A percentile compares a stretch with the other conserved stretches of the same genome.
phyloP scores from a whole-genome alignment of 1,140 invertebrate genomes.

The Bombus sibiricus region DNA sequence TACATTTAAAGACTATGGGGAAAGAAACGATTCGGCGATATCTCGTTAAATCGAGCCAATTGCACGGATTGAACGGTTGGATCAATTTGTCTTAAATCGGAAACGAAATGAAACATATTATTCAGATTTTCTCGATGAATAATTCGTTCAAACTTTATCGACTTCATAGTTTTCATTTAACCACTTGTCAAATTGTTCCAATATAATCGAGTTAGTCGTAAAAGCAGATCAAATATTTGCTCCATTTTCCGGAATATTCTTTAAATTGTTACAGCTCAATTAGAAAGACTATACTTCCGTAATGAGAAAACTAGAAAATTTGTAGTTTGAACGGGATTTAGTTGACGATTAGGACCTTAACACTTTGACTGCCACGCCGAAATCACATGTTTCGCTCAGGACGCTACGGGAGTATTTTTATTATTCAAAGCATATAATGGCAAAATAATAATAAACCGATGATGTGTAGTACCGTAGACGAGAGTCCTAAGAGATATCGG shows the following conservation, averaged over 20 bases:
- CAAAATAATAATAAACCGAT: no score
- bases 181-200: background rate
- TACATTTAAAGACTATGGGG: background rate
- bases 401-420: no score
- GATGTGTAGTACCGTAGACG: no score
- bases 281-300: background rate
- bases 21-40: slow-evolving; percentile 36
- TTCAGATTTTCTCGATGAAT: background rate
- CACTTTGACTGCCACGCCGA: no score
- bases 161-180: background rate
- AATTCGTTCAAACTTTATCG: background rate
- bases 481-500: no score
- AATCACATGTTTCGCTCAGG: no score
- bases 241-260: background rate
- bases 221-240: background rate
- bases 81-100: slow-evolving; percentile 38
- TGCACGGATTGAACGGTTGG: slow-evolving; percentile 28
- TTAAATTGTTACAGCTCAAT: background rate
- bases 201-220: background rate
- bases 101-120: slow-evolving; percentile 29
- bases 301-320: no score
- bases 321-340: background rate
- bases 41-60: slow-evolving; percentile 53
- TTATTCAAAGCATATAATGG: no score
- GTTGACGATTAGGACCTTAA: background rate